Percentiles rank a stretch among this genome's conserved stretches.
Evolutionary conservation across 2,113 vertebrate species (phyloP).

Genomic region (Rhynchomys soricoides): DNA sequence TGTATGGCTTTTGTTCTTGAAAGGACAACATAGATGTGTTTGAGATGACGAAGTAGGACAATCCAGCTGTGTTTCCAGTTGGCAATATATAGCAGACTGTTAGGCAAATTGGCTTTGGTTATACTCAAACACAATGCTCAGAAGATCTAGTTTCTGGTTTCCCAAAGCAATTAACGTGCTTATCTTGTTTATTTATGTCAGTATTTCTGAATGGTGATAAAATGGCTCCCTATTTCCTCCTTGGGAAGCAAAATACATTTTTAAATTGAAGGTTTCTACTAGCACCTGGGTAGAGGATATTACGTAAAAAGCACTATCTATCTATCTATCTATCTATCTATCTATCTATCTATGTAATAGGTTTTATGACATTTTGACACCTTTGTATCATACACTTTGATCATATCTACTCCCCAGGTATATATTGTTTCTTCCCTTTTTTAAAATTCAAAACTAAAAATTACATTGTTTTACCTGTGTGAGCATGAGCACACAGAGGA

Average conservation of each 20-base stretch:
- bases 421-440: neutral
- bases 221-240: neutral
- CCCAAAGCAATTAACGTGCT: slow-evolving; percentile 30
- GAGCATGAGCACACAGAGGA: too few relatives aligned
- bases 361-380: neutral
- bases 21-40: slow-evolving; percentile 5
- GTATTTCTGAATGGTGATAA: neutral
- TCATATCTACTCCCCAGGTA: neutral
- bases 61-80: slow-evolving; percentile 57
- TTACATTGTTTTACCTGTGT: neutral
- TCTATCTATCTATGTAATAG: too few relatives aligned
- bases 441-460: neutral
- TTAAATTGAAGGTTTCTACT: neutral
- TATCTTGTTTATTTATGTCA: slow-evolving; percentile 19
- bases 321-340: too few relatives aligned
- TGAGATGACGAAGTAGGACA: slow-evolving; percentile 36
- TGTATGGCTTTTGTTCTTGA: slow-evolving; percentile 17
- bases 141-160: slow-evolving; percentile 51
- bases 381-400: neutral
- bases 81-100: slow-evolving; percentile 47
- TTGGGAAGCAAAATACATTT: neutral
- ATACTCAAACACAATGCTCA: slow-evolving; percentile 55
- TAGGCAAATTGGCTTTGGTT: slow-evolving; percentile 39
- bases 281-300: neutral
- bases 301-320: neutral